A percentile compares a stretch with the other conserved stretches of the same genome.
phyloP scores from a whole-genome alignment of 2,888 invertebrate genomes.

The Catonia carolina region DNA sequence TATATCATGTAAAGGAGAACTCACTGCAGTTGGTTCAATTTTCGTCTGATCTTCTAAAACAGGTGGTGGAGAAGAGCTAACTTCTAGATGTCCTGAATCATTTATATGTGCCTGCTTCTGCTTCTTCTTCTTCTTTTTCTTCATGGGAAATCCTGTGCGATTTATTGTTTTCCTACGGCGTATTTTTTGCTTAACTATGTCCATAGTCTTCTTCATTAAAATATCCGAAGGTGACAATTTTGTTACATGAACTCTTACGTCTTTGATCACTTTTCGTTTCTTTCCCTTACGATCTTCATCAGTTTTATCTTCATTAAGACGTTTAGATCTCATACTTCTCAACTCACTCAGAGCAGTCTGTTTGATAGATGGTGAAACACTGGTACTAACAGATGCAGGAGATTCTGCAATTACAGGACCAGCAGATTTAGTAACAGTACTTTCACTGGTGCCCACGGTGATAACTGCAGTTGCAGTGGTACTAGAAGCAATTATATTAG shows the following conservation, averaged over 20 bases:
- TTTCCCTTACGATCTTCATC: constrained; percentile 20
- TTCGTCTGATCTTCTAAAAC: constrained; percentile 28
- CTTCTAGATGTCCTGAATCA: not conserved
- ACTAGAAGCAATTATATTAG: too few species aligned
- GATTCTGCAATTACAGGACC: too few species aligned
- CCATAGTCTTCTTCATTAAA: constrained; percentile 31
- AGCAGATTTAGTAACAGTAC: too few species aligned
- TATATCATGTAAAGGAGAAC: constrained; percentile 14
- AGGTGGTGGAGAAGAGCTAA: constrained; percentile 16
- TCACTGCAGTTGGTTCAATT: not conserved
- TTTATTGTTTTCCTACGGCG: constrained; percentile 69
- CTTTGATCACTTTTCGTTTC: constrained; percentile 31
- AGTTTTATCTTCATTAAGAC: constrained; percentile 19
- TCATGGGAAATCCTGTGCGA: constrained; percentile 79
- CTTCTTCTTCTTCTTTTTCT: constrained; percentile 76
- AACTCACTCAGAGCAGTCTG: not conserved
- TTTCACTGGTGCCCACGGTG: too few species aligned
- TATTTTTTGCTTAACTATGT: constrained; percentile 46
- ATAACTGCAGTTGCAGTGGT: too few species aligned
- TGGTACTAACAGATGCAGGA: too few species aligned
- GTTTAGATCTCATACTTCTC: constrained; percentile 34
- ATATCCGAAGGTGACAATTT: constrained; percentile 36
- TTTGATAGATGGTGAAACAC: too few species aligned
- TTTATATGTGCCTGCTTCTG: constrained; percentile 7
- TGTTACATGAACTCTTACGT: constrained; percentile 38